Conservation (phyloP, 2,113 vertebrate species). For the Menidia beryllina region DNA sequence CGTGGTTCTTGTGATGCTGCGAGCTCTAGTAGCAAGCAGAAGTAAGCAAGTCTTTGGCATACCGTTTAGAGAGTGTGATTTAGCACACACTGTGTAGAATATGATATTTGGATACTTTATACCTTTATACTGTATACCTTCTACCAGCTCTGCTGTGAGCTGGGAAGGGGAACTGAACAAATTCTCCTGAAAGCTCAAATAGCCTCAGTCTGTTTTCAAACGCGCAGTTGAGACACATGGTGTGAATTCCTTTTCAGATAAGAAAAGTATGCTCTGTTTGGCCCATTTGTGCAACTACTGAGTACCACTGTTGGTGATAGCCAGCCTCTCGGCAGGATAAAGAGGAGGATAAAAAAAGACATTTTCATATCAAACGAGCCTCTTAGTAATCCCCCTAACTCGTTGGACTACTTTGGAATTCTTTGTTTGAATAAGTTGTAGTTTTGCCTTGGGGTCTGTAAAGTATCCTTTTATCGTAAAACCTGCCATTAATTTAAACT, state of each 20-base stretch:
- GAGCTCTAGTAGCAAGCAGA: neutral
- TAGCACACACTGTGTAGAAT: neutral
- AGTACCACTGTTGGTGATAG: constrained; percentile 8
- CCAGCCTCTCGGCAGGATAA: neutral
- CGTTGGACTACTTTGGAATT: too few relatives aligned
- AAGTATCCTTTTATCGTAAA: neutral
- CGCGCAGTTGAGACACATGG: constrained; percentile 5
- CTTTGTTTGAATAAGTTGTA: neutral
- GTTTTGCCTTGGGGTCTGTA: neutral
- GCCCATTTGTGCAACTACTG: neutral
- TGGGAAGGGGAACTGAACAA: neutral
- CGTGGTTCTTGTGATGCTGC: neutral
- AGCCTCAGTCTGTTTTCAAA: constrained; percentile 10
- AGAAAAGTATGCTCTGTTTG: constrained; percentile 23
- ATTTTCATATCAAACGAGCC: too few relatives aligned
- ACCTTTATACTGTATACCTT: neutral
- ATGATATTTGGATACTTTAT: neutral
- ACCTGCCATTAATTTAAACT: neutral
- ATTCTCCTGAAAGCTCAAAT: constrained; percentile 6
- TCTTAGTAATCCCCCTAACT: too few relatives aligned
- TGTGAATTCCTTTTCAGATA: constrained; percentile 31
- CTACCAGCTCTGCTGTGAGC: neutral
- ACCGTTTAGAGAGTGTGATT: neutral
- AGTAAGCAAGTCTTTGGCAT: neutral
- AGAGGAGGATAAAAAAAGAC: too few relatives aligned